These are phyloP conservation scores for Dasypogon diadema DNA, from an alignment of 2,888 invertebrate species.

Conservation along the genomic window DNA sequence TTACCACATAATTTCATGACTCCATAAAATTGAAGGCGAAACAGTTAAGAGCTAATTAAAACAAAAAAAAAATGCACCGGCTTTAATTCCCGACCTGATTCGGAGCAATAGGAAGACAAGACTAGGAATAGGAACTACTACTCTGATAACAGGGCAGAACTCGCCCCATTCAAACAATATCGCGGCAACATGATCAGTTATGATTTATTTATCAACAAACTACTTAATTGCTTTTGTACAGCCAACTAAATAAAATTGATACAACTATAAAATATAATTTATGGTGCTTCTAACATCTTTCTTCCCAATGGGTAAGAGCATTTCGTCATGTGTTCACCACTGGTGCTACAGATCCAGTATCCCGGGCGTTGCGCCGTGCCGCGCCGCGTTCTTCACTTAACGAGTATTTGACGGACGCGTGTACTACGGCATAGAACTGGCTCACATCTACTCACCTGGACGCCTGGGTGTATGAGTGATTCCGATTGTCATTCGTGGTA, in stretches of 20 bases:
- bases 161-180: constrained; percentile 5
- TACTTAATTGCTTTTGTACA: constrained; percentile 55
- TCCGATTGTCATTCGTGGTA: constrained; percentile 50
- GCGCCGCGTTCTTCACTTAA: constrained; percentile 4
- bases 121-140: not conserved
- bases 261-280: constrained; percentile 53
- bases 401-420: constrained; percentile 7
- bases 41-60: constrained; percentile 14
- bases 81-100: constrained; percentile 18
- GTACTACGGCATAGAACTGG: not conserved
- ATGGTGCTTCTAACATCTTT: constrained; percentile 39
- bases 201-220: constrained; percentile 55
- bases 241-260: constrained; percentile 50
- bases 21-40: not conserved
- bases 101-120: not conserved
- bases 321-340: constrained; percentile 39
- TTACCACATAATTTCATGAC: not conserved
- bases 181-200: constrained; percentile 52
- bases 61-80: not conserved
- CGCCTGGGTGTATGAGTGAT: not conserved
- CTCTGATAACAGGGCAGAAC: not conserved
- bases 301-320: constrained; percentile 25
- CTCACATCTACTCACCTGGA: not conserved
- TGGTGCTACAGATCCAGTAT: not conserved
- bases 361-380: not conserved